Base-by-base conservation (phyloP, 2,113 vertebrate species). In the Notothenia coriiceps region DNA sequence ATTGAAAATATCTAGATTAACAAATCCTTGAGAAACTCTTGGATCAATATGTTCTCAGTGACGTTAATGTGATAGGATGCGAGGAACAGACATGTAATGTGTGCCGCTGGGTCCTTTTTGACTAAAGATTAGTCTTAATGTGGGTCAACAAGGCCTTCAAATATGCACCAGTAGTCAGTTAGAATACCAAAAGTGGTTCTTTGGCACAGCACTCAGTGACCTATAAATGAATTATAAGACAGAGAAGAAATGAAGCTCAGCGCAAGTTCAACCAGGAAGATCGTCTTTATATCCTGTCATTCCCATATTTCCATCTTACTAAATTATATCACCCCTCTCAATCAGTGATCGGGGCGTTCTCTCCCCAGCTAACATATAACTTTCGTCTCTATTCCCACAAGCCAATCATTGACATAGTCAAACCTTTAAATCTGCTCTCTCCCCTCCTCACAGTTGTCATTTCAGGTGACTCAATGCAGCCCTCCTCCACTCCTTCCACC, bases 151-250 rank as follows among this genome's bases (percentile, higher is more conserved):
- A 68, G 20, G 55, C 67, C 29, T 52, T 67, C 47, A 52, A 63
- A 70, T 69, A 70, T 54, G 29, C 51, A 52, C 40, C 29, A 3
- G 54, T 59, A 50, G 59, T 70, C 54, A 64, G 51, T 68, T 75
- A 46, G 82, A 78, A 86, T 70, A 54, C 35, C 69, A 78, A 35
- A 56, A 54, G 18, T 50, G 10, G 9, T 18, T 79, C 25, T 20
- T 2, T 47, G 2, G 25, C 17, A 57, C 22, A 60, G 71, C 69
- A 47, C 69, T n/a, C 18, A 67, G 60, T 63, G 61, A 22, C 47
- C 64, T 25, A 5, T 55, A 44, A 65, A 50, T 54, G 46, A 70
- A 33, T 50, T 50, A 3, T 10, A 29, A 61, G 54, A 52, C 52
- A 35, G 15, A 44, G 20, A 47, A 52, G 17, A 55, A 51, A 70